Conservation (phyloP, 2,113 vertebrate species). For the Myocastor coypus region DNA sequence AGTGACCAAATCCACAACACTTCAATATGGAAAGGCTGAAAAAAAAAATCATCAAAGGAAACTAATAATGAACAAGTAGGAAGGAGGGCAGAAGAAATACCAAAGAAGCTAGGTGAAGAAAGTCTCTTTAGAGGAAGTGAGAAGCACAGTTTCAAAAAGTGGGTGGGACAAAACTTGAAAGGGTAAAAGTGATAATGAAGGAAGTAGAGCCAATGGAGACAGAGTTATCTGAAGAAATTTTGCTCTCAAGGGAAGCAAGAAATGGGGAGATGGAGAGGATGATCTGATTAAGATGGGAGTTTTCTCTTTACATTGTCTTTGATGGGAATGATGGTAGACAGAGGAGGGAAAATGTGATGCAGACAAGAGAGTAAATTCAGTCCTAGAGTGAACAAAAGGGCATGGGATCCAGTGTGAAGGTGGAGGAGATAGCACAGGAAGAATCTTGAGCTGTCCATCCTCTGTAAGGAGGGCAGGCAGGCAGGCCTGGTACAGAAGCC, state of each 20-base stretch:
- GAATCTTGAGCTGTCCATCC: not conserved
- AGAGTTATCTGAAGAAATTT: not conserved
- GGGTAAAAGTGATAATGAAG: not conserved
- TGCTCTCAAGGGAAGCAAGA: not conserved
- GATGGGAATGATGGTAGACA: not conserved
- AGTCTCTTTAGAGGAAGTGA: not conserved
- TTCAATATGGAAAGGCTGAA: not conserved
- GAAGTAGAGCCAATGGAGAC: not conserved
- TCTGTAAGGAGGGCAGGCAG: rapidly evolving
- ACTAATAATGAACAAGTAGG: not conserved
- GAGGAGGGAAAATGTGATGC: too few species aligned
- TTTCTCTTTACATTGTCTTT: not conserved
- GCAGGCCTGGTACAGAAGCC: rapidly evolving
- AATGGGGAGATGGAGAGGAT: not conserved
- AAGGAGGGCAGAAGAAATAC: not conserved
- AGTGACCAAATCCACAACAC: not conserved
- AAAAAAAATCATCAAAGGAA: not conserved
- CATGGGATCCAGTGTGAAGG: rapidly evolving
- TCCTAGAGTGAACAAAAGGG: not conserved
- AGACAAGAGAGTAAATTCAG: not conserved
- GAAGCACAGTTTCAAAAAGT: not conserved
- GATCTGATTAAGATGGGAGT: not conserved
- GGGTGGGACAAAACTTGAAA: not conserved
- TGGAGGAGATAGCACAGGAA: not conserved
- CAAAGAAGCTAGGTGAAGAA: not conserved